Evolutionary conservation across 2,113 vertebrate genomes (phyloP), one percentile per base, ranked within the genome.

Genomic region (Scortum barcoo): DNA sequence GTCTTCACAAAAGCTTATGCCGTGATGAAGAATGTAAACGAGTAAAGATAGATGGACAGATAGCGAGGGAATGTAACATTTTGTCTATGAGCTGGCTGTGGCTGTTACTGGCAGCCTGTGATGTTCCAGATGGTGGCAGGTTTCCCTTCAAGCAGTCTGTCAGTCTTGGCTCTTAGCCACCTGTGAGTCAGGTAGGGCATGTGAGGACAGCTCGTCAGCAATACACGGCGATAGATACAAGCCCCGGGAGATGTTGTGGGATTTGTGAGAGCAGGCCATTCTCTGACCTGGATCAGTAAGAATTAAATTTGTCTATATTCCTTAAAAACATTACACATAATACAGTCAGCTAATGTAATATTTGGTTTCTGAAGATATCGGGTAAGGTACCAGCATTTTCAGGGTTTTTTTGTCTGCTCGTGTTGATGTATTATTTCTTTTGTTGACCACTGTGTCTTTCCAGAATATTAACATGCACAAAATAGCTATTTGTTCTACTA

Each of bases 121-220:
- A 88, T 77, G 84, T 72, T 89, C 86, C 89, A 79, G 83, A 89
- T 86, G 88, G 82, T 72, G 76, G 80, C 44, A 76, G 83, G 72
- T 85, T 88, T 89, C 74, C 78, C 84, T 80, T 89, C 76, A 84
- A 89, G 88, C 87, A 78, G 85, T 76, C 89, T 85, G 89, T 83
- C 75, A 62, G 76, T 63, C 33, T 83, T 91, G 92, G 88, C 84
- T 74, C 20, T 0, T n/a, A 50, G 88, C 90, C 92, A 84, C 66
- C 65, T 81, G 67, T 89, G 85, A 89, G 83, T 89, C 72, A 88
- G 87, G 70, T 85, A 81, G 80, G 88, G 75, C 86, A 91, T 85
- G 80, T 85, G 75, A 93, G 89, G 92, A 91, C 89, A 90, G 57
- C 86, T 82, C 82, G 85, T 86, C 87, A 92, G 36, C 70, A 36